A percentile compares a stretch with the other conserved stretches of the same genome.
Evolutionary conservation across 2,797 vertebrate species (phyloP).

Genomic region (Leucoraja ocellata): DNA sequence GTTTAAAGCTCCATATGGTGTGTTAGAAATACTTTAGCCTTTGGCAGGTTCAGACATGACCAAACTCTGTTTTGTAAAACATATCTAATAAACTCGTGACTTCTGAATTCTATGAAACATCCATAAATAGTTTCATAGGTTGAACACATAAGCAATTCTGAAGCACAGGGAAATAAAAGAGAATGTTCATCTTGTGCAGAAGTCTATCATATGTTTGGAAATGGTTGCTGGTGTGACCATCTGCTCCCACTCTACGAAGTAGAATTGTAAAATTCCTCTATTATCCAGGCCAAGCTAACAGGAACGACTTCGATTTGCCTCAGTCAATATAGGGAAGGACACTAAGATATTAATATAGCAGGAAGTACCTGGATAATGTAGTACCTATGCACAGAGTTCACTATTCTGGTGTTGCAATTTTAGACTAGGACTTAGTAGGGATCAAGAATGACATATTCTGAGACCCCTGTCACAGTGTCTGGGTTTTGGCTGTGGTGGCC

Average conservation of each 20-base stretch:
- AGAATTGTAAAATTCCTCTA: background rate
- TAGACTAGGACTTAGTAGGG: background rate
- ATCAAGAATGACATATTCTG: background rate
- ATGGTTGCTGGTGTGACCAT: background rate
- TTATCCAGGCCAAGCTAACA: background rate
- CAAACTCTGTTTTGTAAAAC: background rate
- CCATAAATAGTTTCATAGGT: background rate
- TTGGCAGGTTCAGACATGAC: background rate
- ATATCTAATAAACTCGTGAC: background rate
- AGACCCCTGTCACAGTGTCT: background rate
- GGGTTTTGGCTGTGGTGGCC: background rate
- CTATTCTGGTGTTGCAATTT: background rate
- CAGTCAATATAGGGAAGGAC: background rate
- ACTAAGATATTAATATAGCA: background rate
- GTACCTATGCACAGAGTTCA: background rate
- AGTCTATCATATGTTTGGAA: background rate
- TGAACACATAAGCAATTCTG: background rate
- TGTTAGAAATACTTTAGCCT: background rate
- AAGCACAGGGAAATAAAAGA: background rate
- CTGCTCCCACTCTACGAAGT: background rate
- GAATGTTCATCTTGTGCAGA: background rate
- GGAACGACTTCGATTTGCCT: background rate
- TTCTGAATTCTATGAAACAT: background rate
- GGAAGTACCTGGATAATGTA: background rate
- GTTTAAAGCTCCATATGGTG: background rate